Base-by-base conservation (phyloP, 2,888 invertebrate genomes). In the Litoditis marina region DNA sequence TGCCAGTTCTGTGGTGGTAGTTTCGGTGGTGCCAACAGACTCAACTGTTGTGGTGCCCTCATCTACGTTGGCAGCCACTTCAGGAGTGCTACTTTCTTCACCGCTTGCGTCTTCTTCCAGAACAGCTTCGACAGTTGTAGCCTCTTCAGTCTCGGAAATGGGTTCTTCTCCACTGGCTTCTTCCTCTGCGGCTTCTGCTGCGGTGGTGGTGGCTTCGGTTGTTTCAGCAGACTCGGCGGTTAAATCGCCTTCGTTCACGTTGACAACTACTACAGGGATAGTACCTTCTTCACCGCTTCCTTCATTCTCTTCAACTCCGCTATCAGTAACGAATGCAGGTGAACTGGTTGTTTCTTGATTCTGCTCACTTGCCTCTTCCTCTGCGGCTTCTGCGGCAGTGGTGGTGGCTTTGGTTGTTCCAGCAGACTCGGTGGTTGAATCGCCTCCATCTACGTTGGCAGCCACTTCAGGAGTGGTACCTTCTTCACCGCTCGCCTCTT, bases 231-330 rank as follows among this genome's bases (percentile, higher is more conserved):
- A 19, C 2, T 60, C 64, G 5, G 59, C 57, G 5, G 54, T 61
- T 0, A 60, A 51, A 5, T 63, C 28, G 11, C 52, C 55, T 49
- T 64, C 68, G 22, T 63, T 62, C 19, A 58, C 27, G 54, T 36
- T 54, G 36, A 27, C 59, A n/a, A 69, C 58, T 42, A 60, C 61
- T 13, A 59, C 59, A 1, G 30, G 59, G 16, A 58, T 19, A 19
- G 52, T 11, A 16, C 31, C 13, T 51, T 47, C 49, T 16, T 50
- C 31, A 2, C 42, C 42, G 19, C 19, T 4, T 28, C 52, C 52
- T 8, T 19, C 34, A 30, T n/a, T 25, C 32, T 22, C 30, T 27
- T 22, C 42, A 6, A 4, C 11, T n/a, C n/a, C n/a, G n/a, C n/a
- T n/a, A n/a, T n/a, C n/a, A n/a, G n/a, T n/a, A n/a, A n/a, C n/a